Percentiles rank a stretch among this genome's conserved stretches.
Conservation (phyloP, 2,888 invertebrate species). For the Drosophila subquinaria region DNA sequence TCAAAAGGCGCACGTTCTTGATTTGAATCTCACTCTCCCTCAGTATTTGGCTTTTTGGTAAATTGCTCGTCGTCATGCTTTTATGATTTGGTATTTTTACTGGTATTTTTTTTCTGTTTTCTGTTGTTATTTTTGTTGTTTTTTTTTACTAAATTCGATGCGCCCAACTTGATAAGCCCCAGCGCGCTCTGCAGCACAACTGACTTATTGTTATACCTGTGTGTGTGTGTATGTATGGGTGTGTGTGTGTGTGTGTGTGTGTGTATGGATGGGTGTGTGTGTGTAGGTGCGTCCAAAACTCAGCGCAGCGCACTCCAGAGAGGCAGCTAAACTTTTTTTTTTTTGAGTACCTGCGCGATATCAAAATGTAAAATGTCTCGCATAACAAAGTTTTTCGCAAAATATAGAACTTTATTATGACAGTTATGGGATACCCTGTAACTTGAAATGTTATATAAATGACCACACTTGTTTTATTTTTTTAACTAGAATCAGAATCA, state of each 20-base stretch:
- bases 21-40: slow-evolving; percentile 70
- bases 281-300: slow-evolving; percentile 73
- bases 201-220: slow-evolving; percentile 72
- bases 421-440: slow-evolving; percentile 24
- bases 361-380: slow-evolving; percentile 61
- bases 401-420: slow-evolving; percentile 4
- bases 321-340: slow-evolving; percentile 51
- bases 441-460: not conserved
- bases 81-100: slow-evolving; percentile 78
- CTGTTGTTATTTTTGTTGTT: too few species aligned
- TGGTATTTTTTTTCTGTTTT: slow-evolving; percentile 40
- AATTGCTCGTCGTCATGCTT: slow-evolving; percentile 81
- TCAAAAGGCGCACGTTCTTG: slow-evolving; percentile 69
- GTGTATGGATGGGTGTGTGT: slow-evolving; percentile 21
- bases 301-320: slow-evolving; percentile 19
- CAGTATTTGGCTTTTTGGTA: slow-evolving; percentile 68
- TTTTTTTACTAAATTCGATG: slow-evolving; percentile 67
- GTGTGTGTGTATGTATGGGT: slow-evolving; percentile 20
- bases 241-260: slow-evolving; percentile 17
- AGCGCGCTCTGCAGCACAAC: slow-evolving; percentile 56
- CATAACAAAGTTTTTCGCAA: slow-evolving; percentile 55
- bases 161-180: slow-evolving; percentile 79
- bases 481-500: too few species aligned
- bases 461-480: not conserved
- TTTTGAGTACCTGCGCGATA: slow-evolving; percentile 46